Percentiles rank a stretch among this genome's conserved stretches.
phyloP scores from a whole-genome alignment of 2,888 invertebrate genomes.

The Eilema caniola region DNA sequence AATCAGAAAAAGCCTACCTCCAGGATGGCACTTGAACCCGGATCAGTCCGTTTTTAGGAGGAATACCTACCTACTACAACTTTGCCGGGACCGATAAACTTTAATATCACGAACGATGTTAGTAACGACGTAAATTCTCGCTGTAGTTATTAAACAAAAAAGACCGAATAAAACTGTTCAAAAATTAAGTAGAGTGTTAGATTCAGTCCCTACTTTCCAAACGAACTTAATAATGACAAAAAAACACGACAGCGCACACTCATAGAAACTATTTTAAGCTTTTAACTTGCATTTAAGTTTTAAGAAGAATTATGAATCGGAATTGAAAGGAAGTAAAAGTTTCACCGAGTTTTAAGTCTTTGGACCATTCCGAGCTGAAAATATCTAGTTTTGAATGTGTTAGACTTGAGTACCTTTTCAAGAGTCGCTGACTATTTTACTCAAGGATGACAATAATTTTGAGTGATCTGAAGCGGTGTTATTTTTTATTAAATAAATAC shows the following conservation, averaged over 20 bases:
- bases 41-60: too few species aligned
- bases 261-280: constrained; percentile 71
- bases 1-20: too few species aligned
- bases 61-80: too few species aligned
- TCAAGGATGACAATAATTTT: not conserved
- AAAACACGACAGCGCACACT: constrained; percentile 66
- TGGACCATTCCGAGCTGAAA: constrained; percentile 48
- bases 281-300: constrained; percentile 79
- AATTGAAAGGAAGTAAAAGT: constrained; percentile 73
- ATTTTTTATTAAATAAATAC: not conserved
- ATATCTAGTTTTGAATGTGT: constrained; percentile 41
- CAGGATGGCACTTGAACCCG: too few species aligned
- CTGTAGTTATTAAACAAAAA: not conserved
- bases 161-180: not conserved
- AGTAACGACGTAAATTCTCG: too few species aligned
- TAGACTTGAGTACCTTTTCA: not conserved
- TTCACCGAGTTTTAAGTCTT: constrained; percentile 59
- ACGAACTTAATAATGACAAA: constrained; percentile 66
- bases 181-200: not conserved
- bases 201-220: constrained; percentile 54
- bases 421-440: not conserved
- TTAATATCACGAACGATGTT: not conserved
- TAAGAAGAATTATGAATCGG: constrained; percentile 74
- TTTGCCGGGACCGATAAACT: not conserved
- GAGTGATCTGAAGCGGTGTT: not conserved